Conservation (phyloP, 2,113 vertebrate genomes). For the Salminus brasiliensis region DNA sequence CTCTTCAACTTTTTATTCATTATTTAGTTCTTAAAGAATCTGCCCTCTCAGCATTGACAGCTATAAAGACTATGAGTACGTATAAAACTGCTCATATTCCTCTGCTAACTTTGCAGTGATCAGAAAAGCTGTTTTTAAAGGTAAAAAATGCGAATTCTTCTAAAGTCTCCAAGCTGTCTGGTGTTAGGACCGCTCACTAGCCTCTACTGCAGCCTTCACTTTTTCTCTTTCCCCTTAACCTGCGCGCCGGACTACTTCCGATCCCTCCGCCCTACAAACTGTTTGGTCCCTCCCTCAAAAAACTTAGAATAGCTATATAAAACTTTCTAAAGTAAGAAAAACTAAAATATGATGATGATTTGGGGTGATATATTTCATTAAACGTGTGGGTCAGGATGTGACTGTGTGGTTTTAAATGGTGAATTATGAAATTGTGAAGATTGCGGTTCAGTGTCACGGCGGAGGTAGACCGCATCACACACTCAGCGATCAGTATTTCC, state of each 20-base stretch:
- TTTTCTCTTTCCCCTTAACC: conserved; percentile 71
- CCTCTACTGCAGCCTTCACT: conserved; percentile 69
- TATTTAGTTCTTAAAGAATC: conserved; percentile 61
- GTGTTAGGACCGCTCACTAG: conserved; percentile 65
- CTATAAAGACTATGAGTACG: conserved; percentile 49
- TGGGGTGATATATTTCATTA: too few species aligned
- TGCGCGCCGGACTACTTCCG: conserved; percentile 69
- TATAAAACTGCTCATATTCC: conserved; percentile 65
- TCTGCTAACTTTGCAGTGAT: conserved; percentile 30
- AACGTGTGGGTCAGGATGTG: too few species aligned
- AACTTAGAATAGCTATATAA: not conserved
- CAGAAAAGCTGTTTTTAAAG: conserved; percentile 22
- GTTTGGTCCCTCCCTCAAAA: conserved; percentile 32
- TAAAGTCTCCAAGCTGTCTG: conserved; percentile 58
- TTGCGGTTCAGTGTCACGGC: not conserved
- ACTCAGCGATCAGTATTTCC: too few species aligned
- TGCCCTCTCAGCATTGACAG: conserved; percentile 60
- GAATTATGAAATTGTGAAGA: not conserved
- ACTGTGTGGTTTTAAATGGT: not conserved
- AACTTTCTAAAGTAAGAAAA: too few species aligned
- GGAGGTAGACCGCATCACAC: not conserved
- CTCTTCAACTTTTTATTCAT: conserved; percentile 68
- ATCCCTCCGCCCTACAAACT: conserved; percentile 44
- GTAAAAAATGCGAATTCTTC: conserved; percentile 30
- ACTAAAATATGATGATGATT: too few species aligned